Evolutionary conservation across 2,113 vertebrate genomes (phyloP).

Genomic region (Labeo catla): DNA sequence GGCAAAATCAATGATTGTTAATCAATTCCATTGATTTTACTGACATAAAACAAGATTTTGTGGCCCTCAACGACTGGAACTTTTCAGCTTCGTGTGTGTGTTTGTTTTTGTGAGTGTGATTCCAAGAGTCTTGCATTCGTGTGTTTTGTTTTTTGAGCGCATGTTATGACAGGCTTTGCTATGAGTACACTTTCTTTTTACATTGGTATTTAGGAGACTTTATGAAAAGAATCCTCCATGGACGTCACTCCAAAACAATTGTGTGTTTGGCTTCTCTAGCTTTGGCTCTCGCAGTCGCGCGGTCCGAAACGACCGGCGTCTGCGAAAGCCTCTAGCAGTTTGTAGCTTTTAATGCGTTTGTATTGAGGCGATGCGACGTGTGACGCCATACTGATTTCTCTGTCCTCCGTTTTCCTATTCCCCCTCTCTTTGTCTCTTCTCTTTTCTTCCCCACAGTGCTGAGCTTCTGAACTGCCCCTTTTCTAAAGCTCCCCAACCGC

Average conservation of each 20-base stretch:
- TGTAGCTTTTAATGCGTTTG: slow-evolving; percentile 39
- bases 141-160: slow-evolving; percentile 61
- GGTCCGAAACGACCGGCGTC: slow-evolving; percentile 15
- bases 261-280: slow-evolving; percentile 39
- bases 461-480: slow-evolving; percentile 73
- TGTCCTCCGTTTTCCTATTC: slow-evolving; percentile 9
- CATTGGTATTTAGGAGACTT: slow-evolving; percentile 24
- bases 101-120: slow-evolving; percentile 53
- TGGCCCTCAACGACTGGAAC: slow-evolving; percentile 62
- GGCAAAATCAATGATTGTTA: slow-evolving; percentile 28
- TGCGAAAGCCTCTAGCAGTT: slow-evolving; percentile 7
- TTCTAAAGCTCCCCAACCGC: slow-evolving; percentile 54
- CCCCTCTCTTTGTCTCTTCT: slow-evolving; percentile 20
- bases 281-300: slow-evolving; percentile 47
- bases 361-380: background rate
- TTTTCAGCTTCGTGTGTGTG: slow-evolving; percentile 52
- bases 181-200: slow-evolving; percentile 44
- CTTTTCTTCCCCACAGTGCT: slow-evolving; percentile 72
- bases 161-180: slow-evolving; percentile 64
- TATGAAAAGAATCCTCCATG: slow-evolving; percentile 11
- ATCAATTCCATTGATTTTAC: background rate
- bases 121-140: slow-evolving; percentile 44
- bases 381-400: slow-evolving; percentile 2
- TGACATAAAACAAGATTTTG: slow-evolving; percentile 50
- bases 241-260: slow-evolving; percentile 22